Evolutionary conservation across 1,140 invertebrate genomes (phyloP).

Genomic region (Lepeophtheirus salmonis): DNA sequence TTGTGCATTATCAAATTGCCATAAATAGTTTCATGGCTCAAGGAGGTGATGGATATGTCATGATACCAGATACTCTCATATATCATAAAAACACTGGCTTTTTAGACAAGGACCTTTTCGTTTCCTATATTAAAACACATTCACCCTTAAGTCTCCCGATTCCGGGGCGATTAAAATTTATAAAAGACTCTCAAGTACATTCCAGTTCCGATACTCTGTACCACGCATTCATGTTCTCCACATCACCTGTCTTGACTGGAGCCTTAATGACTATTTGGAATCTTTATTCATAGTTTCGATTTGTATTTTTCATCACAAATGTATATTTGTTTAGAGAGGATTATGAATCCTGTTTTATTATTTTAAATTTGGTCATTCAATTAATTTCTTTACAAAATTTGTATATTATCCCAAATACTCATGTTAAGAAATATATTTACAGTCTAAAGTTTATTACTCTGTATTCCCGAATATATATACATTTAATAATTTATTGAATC

Average conservation of each 20-base stretch:
- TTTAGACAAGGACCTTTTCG: conserved; percentile 10
- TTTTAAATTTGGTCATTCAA: too few species aligned
- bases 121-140: not conserved
- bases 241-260: too few species aligned
- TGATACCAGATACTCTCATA: conserved; percentile 28
- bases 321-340: not conserved
- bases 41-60: conserved; percentile 42
- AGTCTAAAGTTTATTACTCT: too few species aligned
- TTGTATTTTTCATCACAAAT: not conserved
- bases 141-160: conserved; percentile 3
- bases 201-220: too few species aligned
- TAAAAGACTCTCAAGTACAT: not conserved
- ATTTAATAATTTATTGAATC: too few species aligned
- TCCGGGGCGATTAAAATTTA: conserved; percentile 20
- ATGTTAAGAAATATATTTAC: too few species aligned
- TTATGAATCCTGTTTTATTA: not conserved
- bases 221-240: too few species aligned
- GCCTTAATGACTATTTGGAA: too few species aligned
- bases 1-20: conserved; percentile 37
- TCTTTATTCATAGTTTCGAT: not conserved
- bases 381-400: too few species aligned
- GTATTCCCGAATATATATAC: too few species aligned
- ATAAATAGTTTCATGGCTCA: conserved; percentile 39
- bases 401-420: too few species aligned
- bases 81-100: conserved; percentile 26